phyloP scores from a whole-genome alignment of 2,888 invertebrate genomes.

The Eumacrocentrus americanus region DNA sequence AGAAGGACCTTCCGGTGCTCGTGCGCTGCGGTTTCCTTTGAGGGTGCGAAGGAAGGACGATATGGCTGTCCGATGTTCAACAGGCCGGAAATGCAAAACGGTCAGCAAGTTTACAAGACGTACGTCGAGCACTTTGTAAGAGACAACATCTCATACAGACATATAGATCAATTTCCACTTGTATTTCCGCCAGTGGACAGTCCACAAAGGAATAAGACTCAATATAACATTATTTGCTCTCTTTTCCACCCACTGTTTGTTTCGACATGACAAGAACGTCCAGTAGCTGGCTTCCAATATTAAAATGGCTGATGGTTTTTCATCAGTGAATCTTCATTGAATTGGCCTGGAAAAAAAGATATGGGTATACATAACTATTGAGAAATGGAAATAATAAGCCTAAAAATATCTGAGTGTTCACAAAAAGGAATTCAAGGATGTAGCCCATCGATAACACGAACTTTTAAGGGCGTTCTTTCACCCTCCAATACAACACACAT shows the following conservation, averaged over 20 bases:
- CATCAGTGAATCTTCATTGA: background rate
- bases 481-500: background rate
- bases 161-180: slow-evolving; percentile 18
- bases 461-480: background rate
- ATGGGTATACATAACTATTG: background rate
- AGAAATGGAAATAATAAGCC: background rate
- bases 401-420: background rate
- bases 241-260: too few relatives aligned
- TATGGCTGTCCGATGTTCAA: slow-evolving; percentile 44
- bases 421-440: background rate
- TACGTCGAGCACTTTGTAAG: background rate
- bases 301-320: too few relatives aligned
- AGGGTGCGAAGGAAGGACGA: slow-evolving; percentile 36
- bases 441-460: background rate
- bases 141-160: background rate
- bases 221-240: too few relatives aligned
- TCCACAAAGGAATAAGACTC: slow-evolving; percentile 24
- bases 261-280: too few relatives aligned
- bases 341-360: background rate
- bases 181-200: slow-evolving; percentile 20
- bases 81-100: slow-evolving; percentile 55
- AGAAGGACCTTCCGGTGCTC: slow-evolving; percentile 47
- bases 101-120: slow-evolving; percentile 37
- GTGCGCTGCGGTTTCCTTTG: slow-evolving; percentile 57
- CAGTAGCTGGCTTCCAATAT: too few relatives aligned